Conservation (phyloP, 64 coral and sea anemone species). For the Cladopsammia gracilis region DNA sequence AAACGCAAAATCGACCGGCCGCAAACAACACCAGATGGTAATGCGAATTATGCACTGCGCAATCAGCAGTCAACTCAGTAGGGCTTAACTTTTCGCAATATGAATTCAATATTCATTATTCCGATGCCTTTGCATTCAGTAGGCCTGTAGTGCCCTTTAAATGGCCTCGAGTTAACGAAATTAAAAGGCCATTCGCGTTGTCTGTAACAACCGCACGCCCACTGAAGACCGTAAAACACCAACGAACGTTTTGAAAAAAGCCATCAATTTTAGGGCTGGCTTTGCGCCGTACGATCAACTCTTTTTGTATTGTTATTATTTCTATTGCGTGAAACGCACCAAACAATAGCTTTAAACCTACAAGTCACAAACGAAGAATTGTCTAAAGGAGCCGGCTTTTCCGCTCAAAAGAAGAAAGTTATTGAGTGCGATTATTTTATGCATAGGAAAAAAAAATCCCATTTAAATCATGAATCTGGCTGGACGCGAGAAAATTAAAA, state of each 20-base stretch:
- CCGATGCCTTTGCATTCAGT: not conserved
- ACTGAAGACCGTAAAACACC: not conserved
- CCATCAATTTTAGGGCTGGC: too few relatives aligned
- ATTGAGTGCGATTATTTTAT: not conserved
- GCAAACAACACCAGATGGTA: not conserved
- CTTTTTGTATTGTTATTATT: too few relatives aligned
- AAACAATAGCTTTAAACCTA: not conserved
- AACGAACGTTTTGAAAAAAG: not conserved
- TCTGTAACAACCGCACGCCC: too few relatives aligned
- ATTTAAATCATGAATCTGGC: not conserved
- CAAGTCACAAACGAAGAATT: not conserved
- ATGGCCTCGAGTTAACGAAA: not conserved
- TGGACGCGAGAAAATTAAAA: not conserved
- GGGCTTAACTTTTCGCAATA: not conserved
- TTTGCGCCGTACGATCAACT: not conserved
- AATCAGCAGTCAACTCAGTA: constrained; percentile 7
- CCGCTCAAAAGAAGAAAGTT: not conserved
- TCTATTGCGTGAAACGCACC: not conserved
- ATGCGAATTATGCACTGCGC: constrained; percentile 1
- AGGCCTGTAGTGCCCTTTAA: not conserved
- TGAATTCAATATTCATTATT: constrained; percentile 32
- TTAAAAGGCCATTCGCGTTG: not conserved
- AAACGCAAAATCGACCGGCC: not conserved
- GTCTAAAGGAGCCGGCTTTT: not conserved
- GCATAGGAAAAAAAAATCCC: not conserved